A percentile compares a stretch with the other conserved stretches of the same genome.
Conservation (phyloP, 2,888 invertebrate genomes). For the Xylocampa areola region DNA sequence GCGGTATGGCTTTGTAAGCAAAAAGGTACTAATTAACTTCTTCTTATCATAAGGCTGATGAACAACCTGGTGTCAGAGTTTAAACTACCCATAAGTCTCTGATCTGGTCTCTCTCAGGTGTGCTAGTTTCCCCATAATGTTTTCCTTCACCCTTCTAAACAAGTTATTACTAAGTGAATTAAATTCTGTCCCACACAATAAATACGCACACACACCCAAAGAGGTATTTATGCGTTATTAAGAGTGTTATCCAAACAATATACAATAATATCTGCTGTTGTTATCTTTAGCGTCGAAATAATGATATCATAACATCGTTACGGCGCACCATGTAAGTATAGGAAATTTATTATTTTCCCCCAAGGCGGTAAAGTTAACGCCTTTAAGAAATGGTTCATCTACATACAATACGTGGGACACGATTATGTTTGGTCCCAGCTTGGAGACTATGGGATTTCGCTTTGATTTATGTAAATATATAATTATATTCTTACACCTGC, state of each 20-base stretch:
- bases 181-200: not conserved
- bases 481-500: constrained; percentile 61
- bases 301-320: constrained; percentile 80
- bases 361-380: constrained; percentile 73
- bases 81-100: too few relatives aligned
- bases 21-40: too few relatives aligned
- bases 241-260: constrained; percentile 46
- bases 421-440: constrained; percentile 47
- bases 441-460: constrained; percentile 57
- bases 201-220: constrained; percentile 14
- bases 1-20: too few relatives aligned
- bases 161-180: too few relatives aligned
- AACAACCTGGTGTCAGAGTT: too few relatives aligned
- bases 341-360: constrained; percentile 76
- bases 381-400: constrained; percentile 75
- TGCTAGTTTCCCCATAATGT: too few relatives aligned
- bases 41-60: too few relatives aligned
- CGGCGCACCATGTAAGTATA: constrained; percentile 68
- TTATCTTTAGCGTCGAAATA: constrained; percentile 70
- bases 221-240: constrained; percentile 40
- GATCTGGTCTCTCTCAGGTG: too few relatives aligned
- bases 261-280: constrained; percentile 56
- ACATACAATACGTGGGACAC: constrained; percentile 80
- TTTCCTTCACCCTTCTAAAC: too few relatives aligned
- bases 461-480: constrained; percentile 68